Evolutionary conservation across 2,797 vertebrate genomes (phyloP).

Genomic region (Macrochelys suwanniensis): DNA sequence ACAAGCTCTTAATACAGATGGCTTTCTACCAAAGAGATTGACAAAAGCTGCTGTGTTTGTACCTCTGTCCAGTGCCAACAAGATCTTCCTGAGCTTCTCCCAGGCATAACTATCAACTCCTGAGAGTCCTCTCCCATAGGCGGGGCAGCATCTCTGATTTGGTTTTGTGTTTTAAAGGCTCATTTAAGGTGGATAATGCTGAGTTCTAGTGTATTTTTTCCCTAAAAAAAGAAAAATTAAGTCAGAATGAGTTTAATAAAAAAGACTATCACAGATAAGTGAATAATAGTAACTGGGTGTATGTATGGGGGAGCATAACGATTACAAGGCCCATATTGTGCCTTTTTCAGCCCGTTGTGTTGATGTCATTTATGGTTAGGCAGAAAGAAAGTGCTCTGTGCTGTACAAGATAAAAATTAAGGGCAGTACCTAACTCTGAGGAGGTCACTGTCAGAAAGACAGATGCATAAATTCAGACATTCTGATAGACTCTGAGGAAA

Average conservation of each 20-base stretch:
- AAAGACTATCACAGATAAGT: neutral
- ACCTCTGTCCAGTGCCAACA: neutral
- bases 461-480: neutral
- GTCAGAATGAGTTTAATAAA: neutral
- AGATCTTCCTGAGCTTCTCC: neutral
- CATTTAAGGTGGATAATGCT: too few relatives aligned
- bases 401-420: neutral
- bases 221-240: neutral
- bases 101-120: neutral
- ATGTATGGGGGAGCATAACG: neutral
- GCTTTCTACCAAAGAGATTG: neutral
- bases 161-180: neutral
- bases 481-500: neutral
- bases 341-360: neutral
- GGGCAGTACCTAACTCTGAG: neutral
- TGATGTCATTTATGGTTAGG: neutral
- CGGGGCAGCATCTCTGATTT: neutral
- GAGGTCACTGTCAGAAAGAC: neutral
- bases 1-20: neutral
- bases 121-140: neutral
- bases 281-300: neutral
- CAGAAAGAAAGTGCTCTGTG: neutral
- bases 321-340: too few relatives aligned
- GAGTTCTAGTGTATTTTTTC: neutral
- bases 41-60: neutral